Percentiles rank a stretch among this genome's conserved stretches.
phyloP scores from a whole-genome alignment of 92 coral and sea anemone species.

The Siderastrea radians region DNA sequence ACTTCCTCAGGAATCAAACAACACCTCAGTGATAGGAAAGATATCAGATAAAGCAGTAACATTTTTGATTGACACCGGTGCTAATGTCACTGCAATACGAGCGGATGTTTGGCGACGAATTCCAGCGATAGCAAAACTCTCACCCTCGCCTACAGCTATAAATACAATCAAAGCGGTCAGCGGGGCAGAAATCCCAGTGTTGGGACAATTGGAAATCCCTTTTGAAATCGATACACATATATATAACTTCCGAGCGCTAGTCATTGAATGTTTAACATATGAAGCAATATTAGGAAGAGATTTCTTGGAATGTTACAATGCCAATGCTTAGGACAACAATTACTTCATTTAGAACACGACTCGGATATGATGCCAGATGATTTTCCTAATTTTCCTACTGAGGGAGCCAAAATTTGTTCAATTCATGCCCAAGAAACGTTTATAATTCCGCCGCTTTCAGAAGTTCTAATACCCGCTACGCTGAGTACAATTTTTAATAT shows the following conservation, averaged over 20 bases:
- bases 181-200: slow-evolving; percentile 26
- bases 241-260: slow-evolving; percentile 46
- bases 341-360: slow-evolving; percentile 11
- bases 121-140: slow-evolving; percentile 10
- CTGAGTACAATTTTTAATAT: not conserved
- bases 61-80: too few species aligned
- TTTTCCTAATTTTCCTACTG: not conserved
- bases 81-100: slow-evolving; percentile 44
- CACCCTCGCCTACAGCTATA: not conserved
- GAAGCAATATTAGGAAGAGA: slow-evolving; percentile 75
- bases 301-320: slow-evolving; percentile 62
- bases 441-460: slow-evolving; percentile 46
- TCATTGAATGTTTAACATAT: slow-evolving; percentile 51
- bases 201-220: slow-evolving; percentile 31
- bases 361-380: not conserved
- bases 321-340: slow-evolving; percentile 41
- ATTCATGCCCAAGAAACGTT: slow-evolving; percentile 46
- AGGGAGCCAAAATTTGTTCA: slow-evolving; percentile 12
- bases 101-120: slow-evolving; percentile 52
- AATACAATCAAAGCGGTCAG: slow-evolving; percentile 28
- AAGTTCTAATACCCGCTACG: slow-evolving; percentile 38
- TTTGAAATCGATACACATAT: slow-evolving; percentile 46
- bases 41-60: too few species aligned
- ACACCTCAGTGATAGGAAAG: too few species aligned
- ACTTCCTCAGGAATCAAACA: too few species aligned